These are phyloP conservation scores for Caenorhabditis tropicalis DNA, from an alignment of 1,140 invertebrate genomes.

Conservation along the genomic window DNA sequence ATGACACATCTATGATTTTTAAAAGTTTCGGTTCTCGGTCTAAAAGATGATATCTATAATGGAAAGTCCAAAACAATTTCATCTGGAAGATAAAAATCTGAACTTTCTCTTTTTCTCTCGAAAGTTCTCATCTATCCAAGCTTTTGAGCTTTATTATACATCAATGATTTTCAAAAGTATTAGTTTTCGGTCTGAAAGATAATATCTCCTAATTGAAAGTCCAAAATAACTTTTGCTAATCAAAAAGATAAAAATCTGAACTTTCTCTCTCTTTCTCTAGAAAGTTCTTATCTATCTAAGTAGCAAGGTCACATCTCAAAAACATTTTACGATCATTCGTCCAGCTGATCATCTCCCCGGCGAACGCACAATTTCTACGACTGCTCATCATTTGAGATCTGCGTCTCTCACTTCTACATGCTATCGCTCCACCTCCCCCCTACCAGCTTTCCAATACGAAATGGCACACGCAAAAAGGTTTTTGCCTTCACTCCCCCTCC, in stretches of 20 bases:
- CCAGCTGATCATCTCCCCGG: not conserved
- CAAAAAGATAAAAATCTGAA: not conserved
- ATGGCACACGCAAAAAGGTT: slow-evolving; percentile 39
- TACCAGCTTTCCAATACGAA: slow-evolving; percentile 10
- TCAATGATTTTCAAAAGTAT: no score
- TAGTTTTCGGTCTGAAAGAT: no score
- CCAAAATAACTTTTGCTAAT: not conserved
- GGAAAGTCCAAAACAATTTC: no score
- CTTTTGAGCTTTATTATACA: no score
- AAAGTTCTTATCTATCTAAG: no score
- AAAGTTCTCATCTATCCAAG: no score
- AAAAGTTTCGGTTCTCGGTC: no score
- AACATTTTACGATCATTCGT: not conserved
- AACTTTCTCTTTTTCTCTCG: not conserved
- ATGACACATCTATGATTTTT: no score
- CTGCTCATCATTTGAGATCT: slow-evolving; percentile 25
- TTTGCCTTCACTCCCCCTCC: no score
- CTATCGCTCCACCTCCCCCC: not conserved
- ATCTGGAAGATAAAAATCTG: not conserved
- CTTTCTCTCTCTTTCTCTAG: not conserved
- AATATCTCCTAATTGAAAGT: no score
- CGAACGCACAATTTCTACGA: not conserved
- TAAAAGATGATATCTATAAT: no score
- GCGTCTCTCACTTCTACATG: not conserved
- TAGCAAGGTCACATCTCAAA: no score